These are phyloP conservation scores for Epinephelus cyanopodus DNA, from an alignment of 2,113 vertebrate species.

Conservation along the genomic window DNA sequence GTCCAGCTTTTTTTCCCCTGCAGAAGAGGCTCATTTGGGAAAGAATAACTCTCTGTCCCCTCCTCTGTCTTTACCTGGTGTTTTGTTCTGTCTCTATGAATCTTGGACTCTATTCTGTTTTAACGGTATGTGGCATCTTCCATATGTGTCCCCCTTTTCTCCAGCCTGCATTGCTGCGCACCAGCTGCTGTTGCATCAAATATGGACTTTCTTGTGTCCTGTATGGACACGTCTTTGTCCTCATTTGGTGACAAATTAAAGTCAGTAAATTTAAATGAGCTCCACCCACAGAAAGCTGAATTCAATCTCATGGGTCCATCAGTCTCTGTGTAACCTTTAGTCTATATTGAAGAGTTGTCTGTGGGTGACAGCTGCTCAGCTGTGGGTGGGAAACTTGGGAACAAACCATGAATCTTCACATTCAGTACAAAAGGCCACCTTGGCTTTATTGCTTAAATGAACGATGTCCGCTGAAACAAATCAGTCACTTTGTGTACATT, in stretches of 20 bases:
- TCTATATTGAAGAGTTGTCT: background rate
- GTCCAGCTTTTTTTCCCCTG: no score
- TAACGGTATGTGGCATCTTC: no score
- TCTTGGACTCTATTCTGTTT: no score
- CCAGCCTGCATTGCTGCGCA: no score
- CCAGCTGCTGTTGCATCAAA: background rate
- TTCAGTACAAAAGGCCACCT: background rate
- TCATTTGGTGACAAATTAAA: background rate
- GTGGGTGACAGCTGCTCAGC: background rate
- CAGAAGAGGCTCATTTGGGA: no score
- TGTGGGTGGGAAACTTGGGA: background rate
- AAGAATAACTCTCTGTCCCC: no score
- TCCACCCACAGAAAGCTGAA: background rate
- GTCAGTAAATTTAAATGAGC: background rate
- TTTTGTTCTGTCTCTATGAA: no score
- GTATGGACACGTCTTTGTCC: background rate
- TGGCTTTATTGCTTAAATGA: background rate
- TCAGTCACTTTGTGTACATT: background rate
- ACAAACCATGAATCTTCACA: slow-evolving; percentile 2
- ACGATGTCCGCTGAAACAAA: background rate
- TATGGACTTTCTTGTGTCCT: background rate
- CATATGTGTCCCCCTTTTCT: no score
- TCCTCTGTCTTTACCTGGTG: no score
- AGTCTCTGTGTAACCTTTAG: background rate
- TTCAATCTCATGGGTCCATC: background rate